A percentile compares a stretch with the other conserved stretches of the same genome.
Evolutionary conservation across 1,140 invertebrate species (phyloP).

Genomic region (Formica exsecta): DNA sequence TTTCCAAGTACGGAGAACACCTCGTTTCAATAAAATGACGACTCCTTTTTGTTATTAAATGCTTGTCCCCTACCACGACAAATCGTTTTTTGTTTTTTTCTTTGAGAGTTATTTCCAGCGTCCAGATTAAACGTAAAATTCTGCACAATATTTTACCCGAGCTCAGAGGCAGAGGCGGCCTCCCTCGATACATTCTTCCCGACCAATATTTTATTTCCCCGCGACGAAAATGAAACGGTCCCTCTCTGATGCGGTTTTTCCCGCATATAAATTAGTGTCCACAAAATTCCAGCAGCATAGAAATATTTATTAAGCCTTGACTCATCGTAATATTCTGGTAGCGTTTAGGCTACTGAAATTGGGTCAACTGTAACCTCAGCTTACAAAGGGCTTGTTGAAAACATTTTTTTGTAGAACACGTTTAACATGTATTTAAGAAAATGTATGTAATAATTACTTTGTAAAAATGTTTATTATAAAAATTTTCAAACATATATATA

Average conservation of each 20-base stretch:
- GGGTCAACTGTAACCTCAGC: not conserved
- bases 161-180: not conserved
- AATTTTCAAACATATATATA: not conserved
- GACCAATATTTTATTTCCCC: conserved; percentile 32
- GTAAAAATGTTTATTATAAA: too few relatives aligned
- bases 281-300: not conserved
- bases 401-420: not conserved
- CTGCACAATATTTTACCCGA: conserved; percentile 18
- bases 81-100: conserved; percentile 30
- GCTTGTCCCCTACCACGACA: not conserved
- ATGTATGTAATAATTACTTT: not conserved
- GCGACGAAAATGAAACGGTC: conserved; percentile 26
- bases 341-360: conserved; percentile 25
- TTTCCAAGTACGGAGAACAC: conserved; percentile 24
- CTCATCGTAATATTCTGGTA: conserved; percentile 11
- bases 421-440: not conserved
- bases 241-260: conserved; percentile 7
- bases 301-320: conserved; percentile 49
- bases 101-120: conserved; percentile 40
- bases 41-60: conserved; percentile 36
- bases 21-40: conserved; percentile 58
- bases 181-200: conserved; percentile 27
- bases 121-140: conserved; percentile 53
- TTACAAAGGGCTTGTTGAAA: too few relatives aligned
- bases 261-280: conserved; percentile 40